Conservation (phyloP, 2,113 vertebrate species). For the Apeltes quadracus region DNA sequence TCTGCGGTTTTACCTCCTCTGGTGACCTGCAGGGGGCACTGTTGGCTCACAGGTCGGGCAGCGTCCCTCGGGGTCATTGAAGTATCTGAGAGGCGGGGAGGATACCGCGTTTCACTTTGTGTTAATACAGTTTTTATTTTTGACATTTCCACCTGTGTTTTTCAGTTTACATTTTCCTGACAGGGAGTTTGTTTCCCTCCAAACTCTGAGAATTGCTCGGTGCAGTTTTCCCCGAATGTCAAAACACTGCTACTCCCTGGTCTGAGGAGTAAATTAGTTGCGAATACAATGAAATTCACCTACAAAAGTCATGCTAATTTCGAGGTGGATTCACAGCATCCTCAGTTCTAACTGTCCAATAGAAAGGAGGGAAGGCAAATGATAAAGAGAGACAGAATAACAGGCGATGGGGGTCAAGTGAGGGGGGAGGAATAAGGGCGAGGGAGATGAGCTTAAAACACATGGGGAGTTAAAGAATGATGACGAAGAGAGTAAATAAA, state of each 20-base stretch:
- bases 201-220: slow-evolving; percentile 28
- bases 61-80: neutral
- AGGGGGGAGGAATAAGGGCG: neutral
- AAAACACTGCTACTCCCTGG: slow-evolving; percentile 38
- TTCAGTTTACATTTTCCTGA: slow-evolving; percentile 46
- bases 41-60: slow-evolving; percentile 51
- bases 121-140: slow-evolving; percentile 18
- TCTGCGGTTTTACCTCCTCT: neutral
- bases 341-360: slow-evolving; percentile 24
- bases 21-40: slow-evolving; percentile 67
- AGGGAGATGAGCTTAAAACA: slow-evolving; percentile 14
- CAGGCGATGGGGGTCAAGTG: slow-evolving; percentile 20
- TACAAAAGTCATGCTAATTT: slow-evolving; percentile 52
- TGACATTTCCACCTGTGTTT: slow-evolving; percentile 28
- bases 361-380: slow-evolving; percentile 2
- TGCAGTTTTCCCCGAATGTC: slow-evolving; percentile 42
- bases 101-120: slow-evolving; percentile 44
- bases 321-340: slow-evolving; percentile 31
- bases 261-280: slow-evolving; percentile 45
- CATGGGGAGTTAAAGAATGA: slow-evolving; percentile 37
- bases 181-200: slow-evolving; percentile 43
- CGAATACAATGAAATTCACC: slow-evolving; percentile 38
- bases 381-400: slow-evolving; percentile 21
- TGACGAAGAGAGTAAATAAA: slow-evolving; percentile 28
- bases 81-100: slow-evolving; percentile 31